These are phyloP conservation scores for Hippocampus guttulatus DNA, from an alignment of 2,113 vertebrate species.

Conservation along the genomic window DNA sequence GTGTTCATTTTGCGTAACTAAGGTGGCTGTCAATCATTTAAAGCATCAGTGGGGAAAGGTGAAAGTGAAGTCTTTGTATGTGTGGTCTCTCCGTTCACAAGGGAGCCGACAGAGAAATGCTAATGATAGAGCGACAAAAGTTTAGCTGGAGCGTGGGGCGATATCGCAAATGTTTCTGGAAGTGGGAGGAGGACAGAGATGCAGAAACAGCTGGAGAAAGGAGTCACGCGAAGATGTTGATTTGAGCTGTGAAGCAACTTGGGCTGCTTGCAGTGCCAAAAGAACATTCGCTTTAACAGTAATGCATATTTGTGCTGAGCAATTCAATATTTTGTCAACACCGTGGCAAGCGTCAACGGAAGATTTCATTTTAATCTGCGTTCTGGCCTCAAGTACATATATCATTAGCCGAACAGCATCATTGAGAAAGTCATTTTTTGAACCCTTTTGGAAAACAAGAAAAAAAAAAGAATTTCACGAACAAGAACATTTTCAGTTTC, in stretches of 20 bases:
- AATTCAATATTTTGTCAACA: conserved; percentile 4
- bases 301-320: not conserved
- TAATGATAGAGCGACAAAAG: not conserved
- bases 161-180: conserved; percentile 21
- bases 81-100: not conserved
- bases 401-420: not conserved
- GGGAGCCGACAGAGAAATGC: not conserved
- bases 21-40: conserved; percentile 11
- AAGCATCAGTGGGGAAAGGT: conserved; percentile 7
- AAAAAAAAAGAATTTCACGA: too few species aligned
- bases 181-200: conserved; percentile 19
- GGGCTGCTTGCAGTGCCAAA: not conserved
- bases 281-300: not conserved
- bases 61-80: conserved; percentile 4
- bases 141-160: not conserved
- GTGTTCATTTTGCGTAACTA: conserved; percentile 3
- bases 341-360: not conserved
- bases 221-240: conserved; percentile 30
- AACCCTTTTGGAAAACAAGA: not conserved
- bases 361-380: not conserved
- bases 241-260: conserved; percentile 17
- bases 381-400: not conserved
- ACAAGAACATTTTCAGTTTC: not conserved
- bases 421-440: not conserved
- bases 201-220: conserved; percentile 34